A percentile compares a stretch with the other conserved stretches of the same genome.
These are phyloP conservation scores for Neolamprologus brichardi DNA, from an alignment of 2,113 vertebrate genomes.

Conservation along the genomic window DNA sequence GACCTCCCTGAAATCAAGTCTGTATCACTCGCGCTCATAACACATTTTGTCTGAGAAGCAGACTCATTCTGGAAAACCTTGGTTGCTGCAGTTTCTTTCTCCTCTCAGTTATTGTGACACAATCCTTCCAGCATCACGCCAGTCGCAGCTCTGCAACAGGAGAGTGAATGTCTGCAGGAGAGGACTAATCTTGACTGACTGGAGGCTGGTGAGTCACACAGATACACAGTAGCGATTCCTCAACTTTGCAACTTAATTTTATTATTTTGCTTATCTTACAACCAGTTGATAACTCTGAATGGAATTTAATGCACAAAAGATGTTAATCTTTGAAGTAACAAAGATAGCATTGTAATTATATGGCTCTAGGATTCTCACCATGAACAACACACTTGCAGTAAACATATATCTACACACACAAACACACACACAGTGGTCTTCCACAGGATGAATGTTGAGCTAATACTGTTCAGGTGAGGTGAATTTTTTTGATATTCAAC, in stretches of 20 bases:
- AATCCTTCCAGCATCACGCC: conserved; percentile 1
- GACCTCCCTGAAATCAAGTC: conserved; percentile 53
- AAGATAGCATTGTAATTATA: not conserved
- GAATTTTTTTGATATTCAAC: not conserved
- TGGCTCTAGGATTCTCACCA: not conserved
- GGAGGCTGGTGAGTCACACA: conserved; percentile 25
- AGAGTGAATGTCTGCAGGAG: conserved; percentile 27
- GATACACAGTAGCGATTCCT: not conserved
- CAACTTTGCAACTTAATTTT: not conserved
- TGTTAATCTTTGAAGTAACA: not conserved
- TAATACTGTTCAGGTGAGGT: conserved; percentile 14
- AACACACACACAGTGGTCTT: not conserved
- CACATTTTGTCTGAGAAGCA: conserved; percentile 25
- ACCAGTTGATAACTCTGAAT: not conserved
- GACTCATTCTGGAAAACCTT: conserved; percentile 18
- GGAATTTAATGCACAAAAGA: not conserved
- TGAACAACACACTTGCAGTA: not conserved
- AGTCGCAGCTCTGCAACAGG: conserved; percentile 12
- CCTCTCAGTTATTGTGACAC: not conserved
- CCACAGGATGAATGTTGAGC: not conserved
- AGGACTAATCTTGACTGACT: not conserved
- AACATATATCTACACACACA: not conserved
- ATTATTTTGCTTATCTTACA: not conserved
- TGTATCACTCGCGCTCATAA: not conserved
- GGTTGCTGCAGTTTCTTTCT: conserved; percentile 2